Evolutionary conservation across 2,888 invertebrate species (phyloP), one percentile per base, ranked within the genome.

Genomic region (Prenolepis imparis): DNA sequence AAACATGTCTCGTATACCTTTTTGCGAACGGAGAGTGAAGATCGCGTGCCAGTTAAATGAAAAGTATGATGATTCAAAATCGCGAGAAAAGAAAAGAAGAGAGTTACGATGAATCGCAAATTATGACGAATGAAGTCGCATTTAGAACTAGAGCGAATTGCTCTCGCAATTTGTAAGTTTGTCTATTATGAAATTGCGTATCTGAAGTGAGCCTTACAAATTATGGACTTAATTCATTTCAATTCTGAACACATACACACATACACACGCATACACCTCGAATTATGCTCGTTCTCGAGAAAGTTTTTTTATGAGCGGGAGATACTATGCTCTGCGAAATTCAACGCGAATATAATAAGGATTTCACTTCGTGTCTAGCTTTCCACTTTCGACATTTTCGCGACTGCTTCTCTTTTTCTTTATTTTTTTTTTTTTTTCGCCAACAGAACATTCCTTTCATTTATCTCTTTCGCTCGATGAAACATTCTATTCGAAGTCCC

Each of bases 401-500:
- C 75, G 64, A 18, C n/a, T 52, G 24, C 36, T 36, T 6, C n/a
- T 39, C 24, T 24, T 36, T 63, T 52, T 52, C 8, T 64, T 12
- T 15, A 3, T 64, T 64, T 64, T 61, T 74, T 64, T 64, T 64
- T 61, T 74, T 41, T 24, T 21, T 3, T n/a, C 9, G 11, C 59
- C 8, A 41, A 41, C n/a, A 21, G 1, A 74, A 21, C 21, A 32
- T 15, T 39, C 6, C 6, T 28, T 75, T 66, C 52, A 24, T 36
- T 63, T 48, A 64, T 75, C 75, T 75, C 75, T 64, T 52, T 75
- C 64, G 52, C 75, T 66, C 66, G 75, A 75, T 52, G 52, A 66
- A 66, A 66, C 24, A 36, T 24, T 52, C 24, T n/a, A 52, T 48
- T 64, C 41, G 15, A 21, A 21, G 11, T 39, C n/a, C 36, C 24